phyloP scores from a whole-genome alignment of 2,888 invertebrate genomes.

The Caenorhabditis parvicauda region DNA sequence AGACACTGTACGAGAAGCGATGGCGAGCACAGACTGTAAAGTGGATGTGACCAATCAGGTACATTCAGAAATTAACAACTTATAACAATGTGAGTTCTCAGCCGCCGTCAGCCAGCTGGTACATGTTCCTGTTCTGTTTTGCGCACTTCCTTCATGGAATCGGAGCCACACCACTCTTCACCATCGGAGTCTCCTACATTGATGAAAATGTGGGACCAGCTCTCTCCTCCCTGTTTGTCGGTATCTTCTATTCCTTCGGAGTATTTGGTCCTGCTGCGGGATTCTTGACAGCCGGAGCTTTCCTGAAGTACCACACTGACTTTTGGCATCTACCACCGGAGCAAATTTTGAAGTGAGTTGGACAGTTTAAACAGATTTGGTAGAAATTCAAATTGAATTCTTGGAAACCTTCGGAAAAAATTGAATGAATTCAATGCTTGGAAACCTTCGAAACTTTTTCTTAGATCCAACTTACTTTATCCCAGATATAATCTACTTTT shows the following conservation, averaged over 20 bases:
- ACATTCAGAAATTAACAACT: not conserved
- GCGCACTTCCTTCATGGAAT: constrained; percentile 83
- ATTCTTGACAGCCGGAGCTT: constrained; percentile 78
- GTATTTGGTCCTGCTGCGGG: constrained; percentile 83
- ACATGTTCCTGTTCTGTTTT: constrained; percentile 72
- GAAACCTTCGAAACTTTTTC: too few relatives aligned
- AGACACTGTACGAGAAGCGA: constrained; percentile 16
- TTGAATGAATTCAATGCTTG: too few relatives aligned
- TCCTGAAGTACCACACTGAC: constrained; percentile 73
- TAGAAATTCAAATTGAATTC: too few relatives aligned
- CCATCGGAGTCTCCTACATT: constrained; percentile 81
- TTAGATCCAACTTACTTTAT: too few relatives aligned
- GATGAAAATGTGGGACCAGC: constrained; percentile 76
- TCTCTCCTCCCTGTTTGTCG: constrained; percentile 65
- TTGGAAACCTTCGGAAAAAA: too few relatives aligned
- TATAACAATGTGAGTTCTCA: not conserved
- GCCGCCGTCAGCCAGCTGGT: constrained; percentile 21
- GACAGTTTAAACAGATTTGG: not conserved
- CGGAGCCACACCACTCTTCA: constrained; percentile 83
- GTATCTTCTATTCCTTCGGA: constrained; percentile 80
- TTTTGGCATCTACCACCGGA: constrained; percentile 56
- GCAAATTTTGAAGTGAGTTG: constrained; percentile 33
- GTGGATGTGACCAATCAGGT: constrained; percentile 18
- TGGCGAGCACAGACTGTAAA: constrained; percentile 19
- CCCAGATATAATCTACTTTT: too few relatives aligned